Percentiles rank a stretch among this genome's conserved stretches.
Evolutionary conservation across 1,140 invertebrate species (phyloP).

Genomic region (Brachionus rotundiformis): DNA sequence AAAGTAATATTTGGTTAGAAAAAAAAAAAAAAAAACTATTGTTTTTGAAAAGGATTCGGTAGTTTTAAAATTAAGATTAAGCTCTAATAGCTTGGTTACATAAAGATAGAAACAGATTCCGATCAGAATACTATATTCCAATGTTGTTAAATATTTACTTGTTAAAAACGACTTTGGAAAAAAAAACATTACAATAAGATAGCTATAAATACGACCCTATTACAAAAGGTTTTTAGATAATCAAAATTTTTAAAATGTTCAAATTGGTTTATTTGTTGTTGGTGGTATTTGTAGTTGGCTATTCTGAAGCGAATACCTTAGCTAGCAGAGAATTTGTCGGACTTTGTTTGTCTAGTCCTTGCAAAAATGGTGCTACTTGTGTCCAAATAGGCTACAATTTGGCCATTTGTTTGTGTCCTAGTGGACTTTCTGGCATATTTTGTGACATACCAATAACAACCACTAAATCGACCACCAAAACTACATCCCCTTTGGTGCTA

Average conservation of each 20-base stretch:
- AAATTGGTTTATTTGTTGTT: not conserved
- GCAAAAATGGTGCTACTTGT: constrained; percentile 11
- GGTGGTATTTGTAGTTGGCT: not conserved
- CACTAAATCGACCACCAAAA: not conserved
- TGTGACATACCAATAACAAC: not conserved
- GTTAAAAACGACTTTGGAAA: constrained; percentile 9
- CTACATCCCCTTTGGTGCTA: not conserved
- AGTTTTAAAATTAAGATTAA: not conserved
- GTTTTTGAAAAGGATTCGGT: not conserved
- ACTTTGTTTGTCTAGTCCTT: not conserved
- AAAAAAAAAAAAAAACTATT: not conserved
- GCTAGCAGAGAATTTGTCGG: not conserved
- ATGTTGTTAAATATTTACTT: constrained; percentile 29
- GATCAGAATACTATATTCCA: not conserved
- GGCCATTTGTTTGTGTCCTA: constrained; percentile 7
- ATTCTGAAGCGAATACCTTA: not conserved
- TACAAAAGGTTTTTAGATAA: not conserved
- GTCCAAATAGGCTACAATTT: constrained; percentile 35
- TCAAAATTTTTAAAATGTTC: constrained; percentile 36
- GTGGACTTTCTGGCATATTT: not conserved
- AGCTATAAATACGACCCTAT: not conserved
- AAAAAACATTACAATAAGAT: not conserved
- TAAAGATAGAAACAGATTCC: constrained; percentile 12
- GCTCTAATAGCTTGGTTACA: not conserved
- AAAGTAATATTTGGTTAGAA: not conserved